These are phyloP conservation scores for Clarias fuscus DNA, from an alignment of 2,797 vertebrate genomes.

Conservation along the genomic window DNA sequence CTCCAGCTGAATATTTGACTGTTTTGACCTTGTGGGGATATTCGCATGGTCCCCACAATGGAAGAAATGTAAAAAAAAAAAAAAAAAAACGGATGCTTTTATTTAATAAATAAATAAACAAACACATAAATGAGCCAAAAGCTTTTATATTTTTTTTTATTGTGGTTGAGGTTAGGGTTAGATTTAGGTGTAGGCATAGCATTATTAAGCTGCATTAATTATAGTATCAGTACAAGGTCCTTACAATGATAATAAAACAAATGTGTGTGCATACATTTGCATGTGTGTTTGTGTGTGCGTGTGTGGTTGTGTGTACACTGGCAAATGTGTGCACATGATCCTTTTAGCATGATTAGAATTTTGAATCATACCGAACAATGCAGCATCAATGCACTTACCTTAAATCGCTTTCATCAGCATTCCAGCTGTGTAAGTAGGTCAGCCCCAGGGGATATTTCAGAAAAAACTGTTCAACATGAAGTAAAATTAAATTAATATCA, in stretches of 20 bases:
- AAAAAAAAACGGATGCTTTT: background rate
- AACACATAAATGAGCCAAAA: background rate
- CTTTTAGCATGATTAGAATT: constrained; percentile 42
- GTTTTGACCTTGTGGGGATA: background rate
- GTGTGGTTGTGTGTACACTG: background rate
- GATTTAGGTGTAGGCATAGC: background rate
- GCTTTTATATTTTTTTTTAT: background rate
- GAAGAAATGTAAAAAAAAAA: background rate
- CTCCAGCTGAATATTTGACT: background rate
- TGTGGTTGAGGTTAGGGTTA: background rate
- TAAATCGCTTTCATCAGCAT: constrained; percentile 33
- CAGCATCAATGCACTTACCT: constrained; percentile 34
- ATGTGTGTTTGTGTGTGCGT: constrained; percentile 14
- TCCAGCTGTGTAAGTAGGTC: constrained; percentile 46
- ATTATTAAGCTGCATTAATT: background rate
- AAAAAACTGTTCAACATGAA: constrained; percentile 19
- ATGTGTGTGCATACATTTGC: background rate
- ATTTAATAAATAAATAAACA: background rate
- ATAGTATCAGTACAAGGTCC: background rate
- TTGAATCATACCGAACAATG: constrained; percentile 29
- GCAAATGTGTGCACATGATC: background rate
- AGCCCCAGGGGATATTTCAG: constrained; percentile 24
- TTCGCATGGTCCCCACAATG: background rate
- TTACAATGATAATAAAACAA: background rate
- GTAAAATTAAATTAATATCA: constrained; percentile 52